Base-by-base conservation (phyloP, 2,888 invertebrate genomes). In the Noctua comes region DNA sequence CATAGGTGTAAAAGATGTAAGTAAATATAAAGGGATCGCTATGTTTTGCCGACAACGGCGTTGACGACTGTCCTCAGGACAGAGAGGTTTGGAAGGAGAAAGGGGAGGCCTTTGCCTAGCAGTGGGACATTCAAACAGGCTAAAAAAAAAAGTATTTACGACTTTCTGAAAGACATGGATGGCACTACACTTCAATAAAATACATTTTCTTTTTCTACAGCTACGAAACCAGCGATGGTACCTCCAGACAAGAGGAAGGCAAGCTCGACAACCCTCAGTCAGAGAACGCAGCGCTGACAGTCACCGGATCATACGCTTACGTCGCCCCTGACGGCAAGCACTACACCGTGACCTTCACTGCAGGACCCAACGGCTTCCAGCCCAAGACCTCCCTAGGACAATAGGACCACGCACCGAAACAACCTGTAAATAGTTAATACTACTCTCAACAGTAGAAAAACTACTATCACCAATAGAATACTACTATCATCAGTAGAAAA, bases 181-280 rank as follows among this genome's bases (percentile, higher is more conserved):
- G 31, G 31, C 7, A 73, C 5, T 24, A 51, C 16, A 57, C 18
- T n/a, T 57, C 11, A 69, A 83, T 76, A 43, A 68, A 51, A n/a
- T n/a, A 11, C 1, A 5, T 7, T 62, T 27, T 6, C 46, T 68
- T 62, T 75, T 64, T 73, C 80, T 86, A 87, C 95, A 97, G 98
- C 48, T 98, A 97, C 80, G 98, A 98, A 90, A 97, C 98, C 43
- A 98, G 98, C 88, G 98, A 98, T 85, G 98, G 98, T 69, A 97
- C 97, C 73, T 97, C 97, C 27, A 96, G 97, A 79, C 97, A 97
- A 85, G 98, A 98, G 91, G 97, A 97, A 89, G 98, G 97, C 40
- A 97, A 97, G 83, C 90, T 98, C 4, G 98, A 98, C 94, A 97
- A 97, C 80, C 98, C 98, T 76, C 95, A 97, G 36, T 95, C 96